Evolutionary conservation across 1,140 invertebrate genomes (phyloP).

Genomic region (Trichoplusia ni): DNA sequence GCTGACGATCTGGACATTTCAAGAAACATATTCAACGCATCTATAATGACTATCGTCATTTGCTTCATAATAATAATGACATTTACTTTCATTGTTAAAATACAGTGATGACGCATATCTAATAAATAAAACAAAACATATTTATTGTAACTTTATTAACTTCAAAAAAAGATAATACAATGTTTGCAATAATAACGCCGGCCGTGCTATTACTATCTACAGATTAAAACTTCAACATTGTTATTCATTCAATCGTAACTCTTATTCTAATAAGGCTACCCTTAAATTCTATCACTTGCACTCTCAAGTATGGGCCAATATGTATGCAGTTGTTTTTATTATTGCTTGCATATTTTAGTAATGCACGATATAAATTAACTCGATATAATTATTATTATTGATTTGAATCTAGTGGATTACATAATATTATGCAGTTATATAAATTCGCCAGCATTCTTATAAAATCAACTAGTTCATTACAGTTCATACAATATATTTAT

Average conservation of each 20-base stretch:
- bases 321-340: conserved; percentile 49
- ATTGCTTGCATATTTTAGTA: conserved; percentile 46
- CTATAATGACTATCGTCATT: too few species aligned
- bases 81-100: neutral
- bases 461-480: conserved; percentile 16
- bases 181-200: conserved; percentile 72
- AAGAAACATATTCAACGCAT: too few species aligned
- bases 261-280: conserved; percentile 79
- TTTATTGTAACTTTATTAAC: conserved; percentile 71
- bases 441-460: conserved; percentile 30
- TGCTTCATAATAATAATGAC: neutral
- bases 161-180: conserved; percentile 69
- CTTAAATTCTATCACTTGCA: conserved; percentile 67
- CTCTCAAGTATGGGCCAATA: conserved; percentile 53
- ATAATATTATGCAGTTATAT: conserved; percentile 25
- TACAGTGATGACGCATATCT: neutral
- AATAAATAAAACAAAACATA: conserved; percentile 41
- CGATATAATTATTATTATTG: conserved; percentile 16
- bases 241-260: conserved; percentile 59
- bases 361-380: conserved; percentile 27
- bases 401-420: conserved; percentile 12
- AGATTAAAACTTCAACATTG: conserved; percentile 67
- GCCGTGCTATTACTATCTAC: conserved; percentile 71
- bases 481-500: conserved; percentile 10
- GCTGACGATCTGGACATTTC: too few species aligned